These are phyloP conservation scores for Lepidurus couesii DNA, from an alignment of 1,140 invertebrate genomes.

Conservation along the genomic window DNA sequence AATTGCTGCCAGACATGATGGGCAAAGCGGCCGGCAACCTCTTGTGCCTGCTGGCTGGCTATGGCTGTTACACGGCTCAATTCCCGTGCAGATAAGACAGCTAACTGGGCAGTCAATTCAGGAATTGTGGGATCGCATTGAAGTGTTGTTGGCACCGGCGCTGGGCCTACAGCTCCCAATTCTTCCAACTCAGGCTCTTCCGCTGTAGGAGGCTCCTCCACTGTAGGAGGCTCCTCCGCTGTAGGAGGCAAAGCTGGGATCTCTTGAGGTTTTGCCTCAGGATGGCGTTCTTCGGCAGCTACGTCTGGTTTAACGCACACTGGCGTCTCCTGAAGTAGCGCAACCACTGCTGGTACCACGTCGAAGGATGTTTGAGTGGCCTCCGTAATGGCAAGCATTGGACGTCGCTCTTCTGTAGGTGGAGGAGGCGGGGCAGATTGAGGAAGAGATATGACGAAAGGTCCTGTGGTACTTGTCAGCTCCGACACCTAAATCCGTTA, in stretches of 20 bases:
- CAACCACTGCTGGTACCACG: neutral
- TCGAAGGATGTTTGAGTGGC: neutral
- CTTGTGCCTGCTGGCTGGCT: neutral
- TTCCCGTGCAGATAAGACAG: constrained; percentile 23
- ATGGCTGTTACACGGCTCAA: constrained; percentile 8
- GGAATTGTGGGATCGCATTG: constrained; percentile 22
- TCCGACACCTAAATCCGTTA: constrained; percentile 22
- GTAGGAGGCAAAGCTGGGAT: neutral
- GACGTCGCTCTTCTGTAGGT: neutral
- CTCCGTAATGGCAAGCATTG: constrained; percentile 4
- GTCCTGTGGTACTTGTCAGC: constrained; percentile 29
- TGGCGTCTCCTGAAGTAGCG: neutral
- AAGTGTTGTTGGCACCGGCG: neutral
- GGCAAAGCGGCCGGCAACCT: constrained; percentile 25
- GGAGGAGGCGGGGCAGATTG: neutral
- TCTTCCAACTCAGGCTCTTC: neutral
- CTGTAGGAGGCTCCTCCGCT: neutral
- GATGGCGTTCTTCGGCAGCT: neutral
- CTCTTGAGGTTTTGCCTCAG: neutral
- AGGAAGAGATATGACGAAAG: neutral
- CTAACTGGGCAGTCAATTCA: constrained; percentile 27
- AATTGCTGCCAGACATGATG: constrained; percentile 25
- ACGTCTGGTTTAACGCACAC: neutral
- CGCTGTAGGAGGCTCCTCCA: neutral
- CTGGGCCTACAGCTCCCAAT: neutral